Evolutionary conservation across 2,113 vertebrate species (phyloP).

Genomic region (Polyodon spathula): DNA sequence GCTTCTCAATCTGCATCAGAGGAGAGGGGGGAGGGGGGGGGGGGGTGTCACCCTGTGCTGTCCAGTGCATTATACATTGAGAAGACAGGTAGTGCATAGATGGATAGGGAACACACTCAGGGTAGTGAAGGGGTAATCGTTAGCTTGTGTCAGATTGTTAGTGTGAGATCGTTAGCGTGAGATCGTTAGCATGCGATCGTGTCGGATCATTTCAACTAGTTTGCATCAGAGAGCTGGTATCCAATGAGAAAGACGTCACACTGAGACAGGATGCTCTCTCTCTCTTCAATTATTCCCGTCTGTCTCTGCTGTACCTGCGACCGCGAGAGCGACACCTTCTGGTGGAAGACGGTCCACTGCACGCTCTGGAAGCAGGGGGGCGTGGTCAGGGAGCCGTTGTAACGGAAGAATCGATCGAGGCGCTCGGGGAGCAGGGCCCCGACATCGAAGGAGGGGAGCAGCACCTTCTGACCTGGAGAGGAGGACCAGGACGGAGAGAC

Average conservation of each 20-base stretch:
- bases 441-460: constrained; percentile 66
- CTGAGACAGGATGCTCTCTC: no score
- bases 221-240: no score
- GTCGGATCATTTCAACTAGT: no score
- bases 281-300: not conserved
- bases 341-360: constrained; percentile 72
- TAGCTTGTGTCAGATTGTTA: no score
- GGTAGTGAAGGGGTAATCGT: no score
- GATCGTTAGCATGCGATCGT: no score
- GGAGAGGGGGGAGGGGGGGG: not conserved
- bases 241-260: no score
- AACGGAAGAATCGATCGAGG: constrained; percentile 70
- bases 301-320: constrained; percentile 19
- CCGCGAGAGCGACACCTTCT: constrained; percentile 66
- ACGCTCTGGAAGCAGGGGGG: constrained; percentile 80
- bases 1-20: constrained; percentile 49
- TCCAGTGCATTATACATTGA: no score
- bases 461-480: constrained; percentile 56
- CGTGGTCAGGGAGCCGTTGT: constrained; percentile 85
- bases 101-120: not conserved
- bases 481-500: not conserved
- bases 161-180: no score
- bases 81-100: not conserved
- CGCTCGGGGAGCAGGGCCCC: constrained; percentile 58
- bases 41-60: no score